These are phyloP conservation scores for Sinonovacula constricta DNA, from an alignment of 1,140 invertebrate species.

Conservation along the genomic window DNA sequence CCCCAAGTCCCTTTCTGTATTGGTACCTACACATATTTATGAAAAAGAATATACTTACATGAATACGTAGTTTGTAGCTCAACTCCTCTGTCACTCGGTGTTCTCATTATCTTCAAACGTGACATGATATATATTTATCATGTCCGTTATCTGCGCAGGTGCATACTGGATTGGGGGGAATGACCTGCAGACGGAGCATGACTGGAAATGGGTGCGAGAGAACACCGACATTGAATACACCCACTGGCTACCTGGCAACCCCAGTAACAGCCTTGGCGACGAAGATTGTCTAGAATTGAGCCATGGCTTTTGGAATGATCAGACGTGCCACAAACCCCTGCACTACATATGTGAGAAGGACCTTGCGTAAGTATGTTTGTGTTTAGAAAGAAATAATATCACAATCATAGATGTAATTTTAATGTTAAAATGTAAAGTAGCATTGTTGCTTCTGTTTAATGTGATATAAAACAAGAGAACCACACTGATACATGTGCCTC, in stretches of 20 bases:
- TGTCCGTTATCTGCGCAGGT: background rate
- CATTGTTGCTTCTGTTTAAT: too few species aligned
- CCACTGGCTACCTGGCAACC: slow-evolving; percentile 3
- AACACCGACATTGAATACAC: background rate
- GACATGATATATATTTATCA: too few species aligned
- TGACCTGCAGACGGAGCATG: background rate
- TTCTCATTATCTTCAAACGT: background rate
- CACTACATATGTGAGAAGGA: slow-evolving; percentile 18
- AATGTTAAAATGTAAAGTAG: too few species aligned
- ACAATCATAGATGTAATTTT: too few species aligned
- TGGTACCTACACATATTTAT: background rate
- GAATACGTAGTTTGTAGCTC: background rate
- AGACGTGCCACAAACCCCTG: background rate
- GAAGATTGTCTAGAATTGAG: slow-evolving; percentile 11
- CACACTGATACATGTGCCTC: too few species aligned
- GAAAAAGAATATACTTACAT: background rate
- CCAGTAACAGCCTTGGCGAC: slow-evolving; percentile 1
- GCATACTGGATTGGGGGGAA: slow-evolving; percentile 6
- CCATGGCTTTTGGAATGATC: background rate
- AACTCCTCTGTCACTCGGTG: background rate
- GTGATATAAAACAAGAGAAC: too few species aligned
- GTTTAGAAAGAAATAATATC: too few species aligned
- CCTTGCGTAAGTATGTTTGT: too few species aligned
- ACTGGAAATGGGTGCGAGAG: slow-evolving; percentile 6
- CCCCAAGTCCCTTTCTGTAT: background rate